Conservation (phyloP, 2,113 vertebrate genomes). For the Eretmochelys imbricata region DNA sequence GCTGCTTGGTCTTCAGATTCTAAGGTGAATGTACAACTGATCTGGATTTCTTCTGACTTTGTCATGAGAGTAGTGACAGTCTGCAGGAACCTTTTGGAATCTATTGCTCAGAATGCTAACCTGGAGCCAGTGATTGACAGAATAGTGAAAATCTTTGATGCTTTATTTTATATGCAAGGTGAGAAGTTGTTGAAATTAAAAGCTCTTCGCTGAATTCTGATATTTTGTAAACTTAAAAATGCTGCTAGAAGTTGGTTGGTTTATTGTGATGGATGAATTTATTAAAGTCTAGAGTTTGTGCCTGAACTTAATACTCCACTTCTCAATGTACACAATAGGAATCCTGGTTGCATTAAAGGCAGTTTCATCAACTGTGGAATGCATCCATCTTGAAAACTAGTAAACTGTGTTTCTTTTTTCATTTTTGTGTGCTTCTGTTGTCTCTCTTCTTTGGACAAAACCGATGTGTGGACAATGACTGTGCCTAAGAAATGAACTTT, state of each 20-base stretch:
- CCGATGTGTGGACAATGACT: background rate
- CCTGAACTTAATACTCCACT: background rate
- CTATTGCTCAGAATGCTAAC: slow-evolving; percentile 59
- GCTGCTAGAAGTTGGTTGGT: background rate
- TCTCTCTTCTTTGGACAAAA: background rate
- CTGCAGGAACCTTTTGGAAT: slow-evolving; percentile 85
- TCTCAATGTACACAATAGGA: background rate
- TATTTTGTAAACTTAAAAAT: slow-evolving; percentile 1
- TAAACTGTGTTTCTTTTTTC: background rate
- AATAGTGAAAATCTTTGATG: slow-evolving; percentile 86
- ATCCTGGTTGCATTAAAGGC: background rate
- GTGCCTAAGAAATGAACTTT: background rate
- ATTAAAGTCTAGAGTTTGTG: background rate
- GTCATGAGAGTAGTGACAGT: slow-evolving; percentile 78
- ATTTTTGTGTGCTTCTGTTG: background rate
- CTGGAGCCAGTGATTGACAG: slow-evolving; percentile 76
- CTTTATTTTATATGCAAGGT: slow-evolving; percentile 90
- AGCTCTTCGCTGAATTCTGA: background rate
- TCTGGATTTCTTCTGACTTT: slow-evolving; percentile 82
- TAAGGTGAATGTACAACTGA: slow-evolving; percentile 46
- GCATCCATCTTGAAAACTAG: background rate
- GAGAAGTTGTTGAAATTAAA: slow-evolving; percentile 44
- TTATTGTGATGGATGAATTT: background rate
- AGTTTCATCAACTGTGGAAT: background rate
- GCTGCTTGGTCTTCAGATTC: slow-evolving; percentile 37